These are phyloP conservation scores for Agonum fuliginosum DNA, from an alignment of 2,888 invertebrate genomes.

Conservation along the genomic window DNA sequence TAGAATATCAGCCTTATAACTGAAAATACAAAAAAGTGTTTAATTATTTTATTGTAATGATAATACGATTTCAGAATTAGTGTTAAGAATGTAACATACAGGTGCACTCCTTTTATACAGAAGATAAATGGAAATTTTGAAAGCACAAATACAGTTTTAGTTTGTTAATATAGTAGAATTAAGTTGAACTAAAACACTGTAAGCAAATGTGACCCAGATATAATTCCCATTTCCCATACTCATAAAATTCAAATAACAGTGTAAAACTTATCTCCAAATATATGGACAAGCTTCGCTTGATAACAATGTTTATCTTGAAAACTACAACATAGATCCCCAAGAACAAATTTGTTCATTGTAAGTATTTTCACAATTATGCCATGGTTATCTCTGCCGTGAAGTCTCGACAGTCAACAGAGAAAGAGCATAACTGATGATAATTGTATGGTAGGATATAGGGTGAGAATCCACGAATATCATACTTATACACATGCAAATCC, in stretches of 20 bases:
- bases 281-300: background rate
- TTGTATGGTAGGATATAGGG: constrained; percentile 6
- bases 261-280: background rate
- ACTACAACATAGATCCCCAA: constrained; percentile 36
- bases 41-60: too few relatives aligned
- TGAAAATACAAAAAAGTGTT: too few relatives aligned
- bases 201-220: background rate
- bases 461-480: constrained; percentile 39
- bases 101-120: too few relatives aligned
- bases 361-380: constrained; percentile 29
- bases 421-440: constrained; percentile 21
- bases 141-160: too few relatives aligned
- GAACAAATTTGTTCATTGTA: constrained; percentile 17
- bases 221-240: background rate
- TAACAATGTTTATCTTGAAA: constrained; percentile 39
- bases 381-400: constrained; percentile 3
- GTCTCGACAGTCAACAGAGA: background rate
- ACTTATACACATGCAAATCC: constrained; percentile 57
- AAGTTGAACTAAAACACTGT: too few relatives aligned
- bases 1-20: too few relatives aligned
- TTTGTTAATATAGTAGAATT: too few relatives aligned
- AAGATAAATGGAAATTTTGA: too few relatives aligned
- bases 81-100: too few relatives aligned
- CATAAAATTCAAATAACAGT: constrained; percentile 2
- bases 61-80: too few relatives aligned